A percentile compares a stretch with the other conserved stretches of the same genome.
Evolutionary conservation across 1,140 invertebrate species (phyloP).

Genomic region (Drosophila auraria): DNA sequence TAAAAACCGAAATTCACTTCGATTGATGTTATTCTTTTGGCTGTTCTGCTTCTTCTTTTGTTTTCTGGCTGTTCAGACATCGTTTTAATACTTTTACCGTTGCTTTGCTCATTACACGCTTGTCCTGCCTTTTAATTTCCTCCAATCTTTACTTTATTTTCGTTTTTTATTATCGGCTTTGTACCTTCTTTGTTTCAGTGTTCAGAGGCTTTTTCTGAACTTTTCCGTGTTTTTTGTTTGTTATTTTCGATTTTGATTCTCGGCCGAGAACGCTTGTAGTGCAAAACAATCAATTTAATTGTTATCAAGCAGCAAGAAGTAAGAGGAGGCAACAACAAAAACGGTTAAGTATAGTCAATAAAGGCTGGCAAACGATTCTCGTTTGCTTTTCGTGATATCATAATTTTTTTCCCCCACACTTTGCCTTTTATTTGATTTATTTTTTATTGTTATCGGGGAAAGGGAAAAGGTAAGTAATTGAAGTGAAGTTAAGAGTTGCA

Average conservation of each 20-base stretch:
- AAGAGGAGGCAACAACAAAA: constrained; percentile 24
- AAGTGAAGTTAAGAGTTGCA: neutral
- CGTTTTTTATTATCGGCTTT: constrained; percentile 28
- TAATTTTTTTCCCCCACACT: neutral
- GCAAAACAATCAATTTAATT: constrained; percentile 77
- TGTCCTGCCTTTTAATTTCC: constrained; percentile 53
- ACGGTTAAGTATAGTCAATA: constrained; percentile 28
- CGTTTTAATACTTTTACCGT: constrained; percentile 65
- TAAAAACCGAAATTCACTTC: constrained; percentile 22
- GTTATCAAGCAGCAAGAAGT: constrained; percentile 53
- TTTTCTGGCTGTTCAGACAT: constrained; percentile 10
- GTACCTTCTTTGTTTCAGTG: constrained; percentile 18
- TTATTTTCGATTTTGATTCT: constrained; percentile 27
- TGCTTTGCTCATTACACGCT: constrained; percentile 67
- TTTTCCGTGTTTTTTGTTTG: constrained; percentile 15
- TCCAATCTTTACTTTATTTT: constrained; percentile 25
- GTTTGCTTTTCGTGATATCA: constrained; percentile 15
- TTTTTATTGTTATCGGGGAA: constrained; percentile 11
- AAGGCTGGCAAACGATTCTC: constrained; percentile 21
- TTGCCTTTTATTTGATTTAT: neutral
- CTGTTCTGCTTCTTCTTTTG: constrained; percentile 13
- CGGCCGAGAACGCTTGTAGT: constrained; percentile 15
- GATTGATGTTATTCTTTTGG: constrained; percentile 26
- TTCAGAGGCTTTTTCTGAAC: constrained; percentile 14
- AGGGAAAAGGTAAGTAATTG: constrained; percentile 1